Evolutionary conservation across 2,888 invertebrate genomes (phyloP).

Genomic region (Sepioteuthis lessoniana): DNA sequence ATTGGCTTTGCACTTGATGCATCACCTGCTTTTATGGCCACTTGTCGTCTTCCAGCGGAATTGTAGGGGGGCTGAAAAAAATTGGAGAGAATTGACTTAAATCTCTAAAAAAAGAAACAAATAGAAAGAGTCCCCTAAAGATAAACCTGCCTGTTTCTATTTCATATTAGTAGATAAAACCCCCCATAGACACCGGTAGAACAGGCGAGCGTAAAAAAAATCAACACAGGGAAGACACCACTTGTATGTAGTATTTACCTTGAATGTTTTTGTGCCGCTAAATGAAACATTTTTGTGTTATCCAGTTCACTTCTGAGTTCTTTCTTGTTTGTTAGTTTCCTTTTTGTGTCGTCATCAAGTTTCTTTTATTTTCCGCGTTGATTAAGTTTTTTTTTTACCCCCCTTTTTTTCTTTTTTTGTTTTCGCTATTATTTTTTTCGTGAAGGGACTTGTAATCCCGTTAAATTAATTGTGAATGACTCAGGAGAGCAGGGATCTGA

Average conservation of each 20-base stretch:
- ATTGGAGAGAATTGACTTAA: not conserved
- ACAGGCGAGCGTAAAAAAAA: not conserved
- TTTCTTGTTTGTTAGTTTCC: not conserved
- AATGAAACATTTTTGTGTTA: not conserved
- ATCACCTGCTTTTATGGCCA: constrained; percentile 21
- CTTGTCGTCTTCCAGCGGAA: constrained; percentile 12
- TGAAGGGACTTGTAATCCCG: not conserved
- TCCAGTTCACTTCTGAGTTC: not conserved
- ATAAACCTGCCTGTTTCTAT: not conserved
- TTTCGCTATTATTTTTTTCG: not conserved
- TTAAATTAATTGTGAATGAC: constrained; percentile 35
- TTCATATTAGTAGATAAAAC: not conserved
- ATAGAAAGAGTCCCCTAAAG: not conserved
- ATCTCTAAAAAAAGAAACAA: not conserved
- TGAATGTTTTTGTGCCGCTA: not conserved
- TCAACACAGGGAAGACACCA: not conserved
- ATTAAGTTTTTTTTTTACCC: not conserved
- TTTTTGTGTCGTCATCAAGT: not conserved
- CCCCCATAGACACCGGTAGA: not conserved
- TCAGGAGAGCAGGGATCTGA: constrained; percentile 38
- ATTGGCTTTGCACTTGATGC: not conserved
- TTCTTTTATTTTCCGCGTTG: not conserved
- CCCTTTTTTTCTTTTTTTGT: not conserved
- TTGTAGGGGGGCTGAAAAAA: not conserved
- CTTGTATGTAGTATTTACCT: not conserved